Percentiles rank a stretch among this genome's conserved stretches.
Conservation (phyloP, 2,113 vertebrate genomes). For the Caretta caretta region DNA sequence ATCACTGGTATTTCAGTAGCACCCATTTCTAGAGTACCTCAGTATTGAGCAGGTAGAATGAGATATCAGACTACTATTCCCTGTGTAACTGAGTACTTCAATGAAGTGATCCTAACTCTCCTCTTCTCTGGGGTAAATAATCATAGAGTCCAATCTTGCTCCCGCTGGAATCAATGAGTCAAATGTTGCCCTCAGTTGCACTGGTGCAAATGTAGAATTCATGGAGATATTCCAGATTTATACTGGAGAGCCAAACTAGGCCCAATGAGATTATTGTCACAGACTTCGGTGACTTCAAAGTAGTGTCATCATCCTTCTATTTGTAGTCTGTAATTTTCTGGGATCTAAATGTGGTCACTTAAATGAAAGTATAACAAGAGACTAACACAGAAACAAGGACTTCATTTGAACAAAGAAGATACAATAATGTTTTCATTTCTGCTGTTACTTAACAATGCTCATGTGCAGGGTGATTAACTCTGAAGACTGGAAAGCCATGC, state of each 20-base stretch:
- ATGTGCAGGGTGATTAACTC: conserved; percentile 32
- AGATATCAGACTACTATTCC: background rate
- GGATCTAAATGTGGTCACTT: background rate
- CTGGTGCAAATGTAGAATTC: background rate
- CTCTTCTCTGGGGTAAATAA: background rate
- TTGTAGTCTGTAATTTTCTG: background rate
- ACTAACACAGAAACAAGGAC: background rate
- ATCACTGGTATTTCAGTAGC: background rate
- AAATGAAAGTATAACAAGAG: background rate
- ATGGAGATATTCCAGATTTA: background rate
- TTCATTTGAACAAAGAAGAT: background rate
- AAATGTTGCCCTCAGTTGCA: background rate
- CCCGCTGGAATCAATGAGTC: rapidly evolving
- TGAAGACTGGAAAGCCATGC: background rate
- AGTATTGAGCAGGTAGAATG: background rate
- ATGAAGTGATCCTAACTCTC: background rate
- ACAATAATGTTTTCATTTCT: background rate
- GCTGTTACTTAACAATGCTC: background rate
- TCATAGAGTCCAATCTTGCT: background rate
- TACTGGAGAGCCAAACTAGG: background rate
- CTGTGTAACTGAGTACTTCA: background rate
- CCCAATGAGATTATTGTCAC: background rate
- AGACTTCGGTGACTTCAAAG: background rate
- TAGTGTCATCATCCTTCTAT: background rate
- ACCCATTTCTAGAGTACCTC: background rate